phyloP scores from a whole-genome alignment of 2,113 vertebrate species.

The Amphiprion percula region DNA sequence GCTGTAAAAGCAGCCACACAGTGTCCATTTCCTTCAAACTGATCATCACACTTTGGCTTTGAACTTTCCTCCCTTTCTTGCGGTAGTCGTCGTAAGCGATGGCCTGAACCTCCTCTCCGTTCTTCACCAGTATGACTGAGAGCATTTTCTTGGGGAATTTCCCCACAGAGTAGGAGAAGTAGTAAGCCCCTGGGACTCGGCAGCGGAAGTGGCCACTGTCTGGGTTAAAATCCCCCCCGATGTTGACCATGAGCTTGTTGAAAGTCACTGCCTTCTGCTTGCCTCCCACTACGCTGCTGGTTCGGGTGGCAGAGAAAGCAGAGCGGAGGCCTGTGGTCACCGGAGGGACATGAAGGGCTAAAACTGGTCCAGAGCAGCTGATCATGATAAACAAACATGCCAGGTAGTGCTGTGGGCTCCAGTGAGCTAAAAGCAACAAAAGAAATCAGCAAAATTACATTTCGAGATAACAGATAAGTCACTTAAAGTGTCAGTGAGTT shows the following conservation, averaged over 20 bases:
- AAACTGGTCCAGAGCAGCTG: slow-evolving; percentile 48
- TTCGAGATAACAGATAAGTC: not conserved
- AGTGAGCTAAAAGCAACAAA: slow-evolving; percentile 38
- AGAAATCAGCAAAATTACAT: slow-evolving; percentile 3
- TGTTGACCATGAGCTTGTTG: slow-evolving; percentile 84
- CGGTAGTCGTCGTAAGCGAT: slow-evolving; percentile 84
- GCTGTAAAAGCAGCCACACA: slow-evolving; percentile 82
- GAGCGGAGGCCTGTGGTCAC: slow-evolving; percentile 65
- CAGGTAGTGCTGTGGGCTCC: slow-evolving; percentile 49
- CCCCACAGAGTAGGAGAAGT: slow-evolving; percentile 85
- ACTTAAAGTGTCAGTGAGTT: not conserved
- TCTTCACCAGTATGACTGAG: slow-evolving; percentile 86
- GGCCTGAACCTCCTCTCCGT: slow-evolving; percentile 85
- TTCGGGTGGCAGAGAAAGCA: slow-evolving; percentile 84
- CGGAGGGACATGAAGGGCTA: slow-evolving; percentile 56
- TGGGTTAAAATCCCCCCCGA: slow-evolving; percentile 83
- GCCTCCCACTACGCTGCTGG: slow-evolving; percentile 80
- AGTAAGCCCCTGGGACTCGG: slow-evolving; percentile 83
- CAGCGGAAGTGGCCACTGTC: slow-evolving; percentile 83
- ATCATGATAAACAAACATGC: slow-evolving; percentile 63
- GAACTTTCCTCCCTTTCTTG: slow-evolving; percentile 82
- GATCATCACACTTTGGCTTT: slow-evolving; percentile 86
- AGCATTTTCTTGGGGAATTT: slow-evolving; percentile 86
- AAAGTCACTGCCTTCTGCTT: slow-evolving; percentile 82
- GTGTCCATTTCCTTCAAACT: slow-evolving; percentile 81